phyloP scores from a whole-genome alignment of 2,113 vertebrate species.

The Parus major region DNA sequence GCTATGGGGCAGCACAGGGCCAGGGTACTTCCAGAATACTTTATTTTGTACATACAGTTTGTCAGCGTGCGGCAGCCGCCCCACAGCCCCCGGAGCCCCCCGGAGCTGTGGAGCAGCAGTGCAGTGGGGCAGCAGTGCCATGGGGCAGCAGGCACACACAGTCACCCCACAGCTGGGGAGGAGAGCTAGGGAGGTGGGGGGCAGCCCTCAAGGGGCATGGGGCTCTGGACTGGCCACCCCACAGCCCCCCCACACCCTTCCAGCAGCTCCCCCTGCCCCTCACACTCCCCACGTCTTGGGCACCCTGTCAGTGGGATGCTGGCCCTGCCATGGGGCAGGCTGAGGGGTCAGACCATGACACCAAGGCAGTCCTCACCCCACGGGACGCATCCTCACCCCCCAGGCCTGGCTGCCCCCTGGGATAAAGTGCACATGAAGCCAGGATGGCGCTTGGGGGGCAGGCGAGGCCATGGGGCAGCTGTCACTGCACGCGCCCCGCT shows the following conservation, averaged over 20 bases:
- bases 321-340: not conserved
- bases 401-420: not conserved
- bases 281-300: not conserved
- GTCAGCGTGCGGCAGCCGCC: not conserved
- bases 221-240: not conserved
- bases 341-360: not conserved
- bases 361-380: not conserved
- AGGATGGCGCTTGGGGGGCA: not conserved
- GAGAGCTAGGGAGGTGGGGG: not conserved
- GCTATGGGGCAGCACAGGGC: not conserved
- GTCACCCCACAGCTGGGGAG: not conserved
- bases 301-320: not conserved
- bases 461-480: not conserved
- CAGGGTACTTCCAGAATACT: slow-evolving; percentile 38
- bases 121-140: not conserved
- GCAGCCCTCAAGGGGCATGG: not conserved
- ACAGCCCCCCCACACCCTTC: not conserved
- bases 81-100: not conserved
- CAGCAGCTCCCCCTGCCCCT: not conserved
- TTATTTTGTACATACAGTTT: slow-evolving; percentile 48
- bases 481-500: accelerated
- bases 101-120: not conserved
- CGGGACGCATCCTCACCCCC: not conserved
- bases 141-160: not conserved
- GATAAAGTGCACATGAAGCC: slow-evolving; percentile 33